phyloP scores from a whole-genome alignment of 35 echinoderm and acorn worm species.

The Chiridota heheva region DNA sequence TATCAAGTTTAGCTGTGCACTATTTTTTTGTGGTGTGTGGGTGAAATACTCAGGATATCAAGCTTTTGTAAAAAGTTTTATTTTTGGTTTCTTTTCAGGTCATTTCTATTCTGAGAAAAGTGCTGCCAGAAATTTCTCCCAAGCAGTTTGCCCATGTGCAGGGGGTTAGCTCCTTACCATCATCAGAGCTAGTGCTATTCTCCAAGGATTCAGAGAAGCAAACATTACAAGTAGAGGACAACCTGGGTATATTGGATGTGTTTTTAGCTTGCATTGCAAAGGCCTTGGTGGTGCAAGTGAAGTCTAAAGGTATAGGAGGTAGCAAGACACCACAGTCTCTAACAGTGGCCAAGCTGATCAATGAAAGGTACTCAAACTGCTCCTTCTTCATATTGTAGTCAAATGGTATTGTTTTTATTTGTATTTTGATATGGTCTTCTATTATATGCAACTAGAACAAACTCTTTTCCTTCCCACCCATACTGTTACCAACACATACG shows the following conservation, averaged over 20 bases:
- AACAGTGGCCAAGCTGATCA: slow-evolving; percentile 29
- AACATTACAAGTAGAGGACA: slow-evolving; percentile 14
- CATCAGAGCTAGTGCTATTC: slow-evolving; percentile 62
- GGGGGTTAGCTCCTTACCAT: slow-evolving; percentile 59
- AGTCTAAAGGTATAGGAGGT: slow-evolving; percentile 66
- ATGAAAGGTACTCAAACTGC: too few species aligned
- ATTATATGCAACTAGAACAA: too few species aligned
- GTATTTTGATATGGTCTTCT: too few species aligned
- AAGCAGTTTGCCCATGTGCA: slow-evolving; percentile 73
- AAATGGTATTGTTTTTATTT: too few species aligned
- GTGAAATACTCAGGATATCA: too few species aligned
- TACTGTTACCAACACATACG: too few species aligned
- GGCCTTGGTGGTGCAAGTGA: slow-evolving; percentile 80
- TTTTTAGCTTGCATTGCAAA: slow-evolving; percentile 91
- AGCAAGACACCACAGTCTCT: slow-evolving; percentile 54
- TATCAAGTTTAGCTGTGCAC: too few species aligned
- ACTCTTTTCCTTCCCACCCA: too few species aligned
- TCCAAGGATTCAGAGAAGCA: slow-evolving; percentile 44
- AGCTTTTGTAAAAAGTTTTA: too few species aligned
- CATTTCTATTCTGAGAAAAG: slow-evolving; percentile 74
- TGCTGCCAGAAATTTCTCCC: slow-evolving; percentile 84
- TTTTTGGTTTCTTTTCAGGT: slow-evolving; percentile 47
- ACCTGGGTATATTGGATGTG: slow-evolving; percentile 83
- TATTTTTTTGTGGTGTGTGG: too few species aligned
- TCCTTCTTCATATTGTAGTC: too few species aligned